A percentile compares a stretch with the other conserved stretches of the same genome.
These are phyloP conservation scores for Epinephelus malabaricus DNA, from an alignment of 2,797 vertebrate species.

Conservation along the genomic window DNA sequence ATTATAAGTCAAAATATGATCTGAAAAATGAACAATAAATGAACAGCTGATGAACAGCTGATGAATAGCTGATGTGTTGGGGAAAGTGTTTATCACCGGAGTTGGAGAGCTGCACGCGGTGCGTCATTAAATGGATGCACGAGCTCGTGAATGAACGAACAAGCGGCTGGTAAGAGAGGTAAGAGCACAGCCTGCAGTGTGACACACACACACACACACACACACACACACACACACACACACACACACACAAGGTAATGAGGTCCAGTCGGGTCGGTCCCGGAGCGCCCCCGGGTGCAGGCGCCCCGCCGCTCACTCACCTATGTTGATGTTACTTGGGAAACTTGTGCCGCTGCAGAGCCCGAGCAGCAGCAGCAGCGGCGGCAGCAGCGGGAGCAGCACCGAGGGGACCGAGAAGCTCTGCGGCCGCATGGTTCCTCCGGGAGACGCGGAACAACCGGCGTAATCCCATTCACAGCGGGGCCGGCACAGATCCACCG, in stretches of 20 bases:
- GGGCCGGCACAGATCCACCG: conserved; percentile 40
- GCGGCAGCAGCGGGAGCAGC: conserved; percentile 74
- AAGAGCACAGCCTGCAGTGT: no score
- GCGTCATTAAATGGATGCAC: background rate
- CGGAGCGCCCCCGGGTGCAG: background rate
- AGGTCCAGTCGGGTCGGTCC: background rate
- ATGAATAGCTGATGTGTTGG: no score
- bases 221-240: no score
- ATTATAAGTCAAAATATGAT: background rate
- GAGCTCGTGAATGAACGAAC: no score
- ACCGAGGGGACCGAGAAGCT: conserved; percentile 83
- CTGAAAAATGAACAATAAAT: background rate
- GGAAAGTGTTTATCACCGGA: background rate
- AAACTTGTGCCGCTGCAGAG: conserved; percentile 95
- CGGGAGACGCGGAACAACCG: conserved; percentile 69
- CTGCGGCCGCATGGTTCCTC: conserved; percentile 93
- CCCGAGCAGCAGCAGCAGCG: conserved; percentile 89
- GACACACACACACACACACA: no score
- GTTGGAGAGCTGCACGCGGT: background rate
- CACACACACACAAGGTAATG: background rate
- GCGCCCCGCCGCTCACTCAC: conserved; percentile 85
- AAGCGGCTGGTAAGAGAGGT: no score
- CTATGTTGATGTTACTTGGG: conserved; percentile 98
- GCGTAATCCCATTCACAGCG: conserved; percentile 90
- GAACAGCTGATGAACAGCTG: no score